Base-by-base conservation (phyloP, 1,140 invertebrate genomes). In the Aphaenogaster floridana region DNA sequence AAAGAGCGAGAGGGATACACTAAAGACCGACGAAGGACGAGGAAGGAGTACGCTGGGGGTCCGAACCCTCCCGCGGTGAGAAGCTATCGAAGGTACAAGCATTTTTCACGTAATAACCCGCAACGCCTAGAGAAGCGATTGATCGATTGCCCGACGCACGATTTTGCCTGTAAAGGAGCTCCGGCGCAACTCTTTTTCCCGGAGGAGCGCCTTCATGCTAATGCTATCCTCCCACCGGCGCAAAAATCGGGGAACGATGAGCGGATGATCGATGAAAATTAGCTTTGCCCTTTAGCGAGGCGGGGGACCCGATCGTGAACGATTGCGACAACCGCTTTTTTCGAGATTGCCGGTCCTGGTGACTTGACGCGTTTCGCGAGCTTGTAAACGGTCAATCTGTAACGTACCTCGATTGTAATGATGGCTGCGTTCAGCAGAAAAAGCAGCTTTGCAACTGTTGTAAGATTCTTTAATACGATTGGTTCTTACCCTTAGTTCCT, bases 91-190 rank as follows among this genome's bases (percentile, higher is more conserved):
- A 91, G 93, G 91, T 91, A 93, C 93, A 92, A 90, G 91, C 89
- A 93, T 94, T 94, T 94, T 93, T 93, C 91, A 91, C 91, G 92
- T 94, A 94, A 94, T 94, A 94, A 94, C 93, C 90, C 89, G 93
- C 93, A 94, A 93, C 93, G 93, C 91, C 93, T 91, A 91, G 93
- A 90, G 92, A 93, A 88, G 81, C 93, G 92, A 94, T 94, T 93
- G 93, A 94, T 94, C 92, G 93, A 94, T 94, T 90, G 92, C 92
- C 80, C 91, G 90, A 91, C 93, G 92, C 90, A 91, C 93, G 93
- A 93, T 93, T 94, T 94, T 92, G 89, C 92, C 93, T 94, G 93
- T 93, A 94, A 92, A 92, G 80, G 86, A 89, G 89, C 77, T 89
- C 90, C 91, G 89, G 88, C 88, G 86, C 90, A 91, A 86, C 89